Evolutionary conservation across 2,113 vertebrate genomes (phyloP), one percentile per base, ranked within the genome.

Genomic region (Accipiter cooperii): DNA sequence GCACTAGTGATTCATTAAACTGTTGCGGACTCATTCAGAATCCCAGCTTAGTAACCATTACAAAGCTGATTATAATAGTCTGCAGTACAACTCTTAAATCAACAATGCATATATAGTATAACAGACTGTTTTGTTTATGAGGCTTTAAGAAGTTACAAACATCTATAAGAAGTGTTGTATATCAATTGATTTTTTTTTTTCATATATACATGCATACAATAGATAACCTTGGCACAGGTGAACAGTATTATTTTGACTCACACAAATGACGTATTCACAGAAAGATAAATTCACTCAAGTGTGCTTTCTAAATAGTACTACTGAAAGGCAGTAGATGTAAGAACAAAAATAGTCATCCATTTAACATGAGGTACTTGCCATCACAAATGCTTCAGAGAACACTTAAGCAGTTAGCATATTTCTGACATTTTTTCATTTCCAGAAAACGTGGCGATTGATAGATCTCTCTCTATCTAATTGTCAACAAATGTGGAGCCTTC

Each of bases 271-370:
- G 25, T 75, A 63, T 93, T 91, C 87, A 77, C 64, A 84, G 71
- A 85, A 88, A 90, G 63, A 70, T 73, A 84, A 86, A 77, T 69
- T 65, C 58, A 89, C 34, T 93, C 63, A 76, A 76, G 63, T 80
- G 22, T 76, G 29, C 28, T 82, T 95, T 96, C 70, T 89, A 84
- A 93, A 79, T 42, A 74, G 33, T 33, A n/a, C 7, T 82, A 51
- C 49, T 91, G 77, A 97, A 91, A 96, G 40, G 16, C 63, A 74
- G 42, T 49, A 93, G 65, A 83, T 49, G 46, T 80, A 87, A 85
- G 46, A 96, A 85, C 34, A 96, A 93, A 96, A 84, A 46, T 66
- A 70, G 16, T 79, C 38, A 90, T 93, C 89, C 55, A 69, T 96
- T 93, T 95, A 49, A 71, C 26, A 34, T 87, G n/a, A 79, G 57